Percentiles rank a stretch among this genome's conserved stretches.
phyloP scores from a whole-genome alignment of 2,888 invertebrate species.

The Apodemia mormo region DNA sequence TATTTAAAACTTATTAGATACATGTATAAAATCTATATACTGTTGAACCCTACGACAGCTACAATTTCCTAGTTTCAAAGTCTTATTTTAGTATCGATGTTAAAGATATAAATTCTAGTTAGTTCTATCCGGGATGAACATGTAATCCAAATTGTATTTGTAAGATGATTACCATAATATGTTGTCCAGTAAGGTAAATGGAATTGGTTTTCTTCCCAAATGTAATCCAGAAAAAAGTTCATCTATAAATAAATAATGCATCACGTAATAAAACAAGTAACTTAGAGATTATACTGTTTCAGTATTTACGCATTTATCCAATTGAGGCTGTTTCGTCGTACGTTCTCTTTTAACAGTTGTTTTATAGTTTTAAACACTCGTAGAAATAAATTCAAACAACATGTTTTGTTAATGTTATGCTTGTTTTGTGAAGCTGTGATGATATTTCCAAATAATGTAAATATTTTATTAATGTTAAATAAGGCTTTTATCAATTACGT shows the following conservation, averaged over 20 bases:
- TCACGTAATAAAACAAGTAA: constrained; percentile 6
- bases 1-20: no score
- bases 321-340: constrained; percentile 62
- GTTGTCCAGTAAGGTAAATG: not conserved
- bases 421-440: constrained; percentile 82
- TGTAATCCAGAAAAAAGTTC: no score
- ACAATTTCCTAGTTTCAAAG: not conserved
- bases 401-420: constrained; percentile 78
- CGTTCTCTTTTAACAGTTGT: constrained; percentile 45
- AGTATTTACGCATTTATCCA: constrained; percentile 77
- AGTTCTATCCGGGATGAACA: not conserved
- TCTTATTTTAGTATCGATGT: not conserved
- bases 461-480: constrained; percentile 75
- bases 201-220: no score
- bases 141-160: not conserved
- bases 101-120: not conserved
- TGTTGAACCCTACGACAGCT: not conserved
- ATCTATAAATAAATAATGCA: not conserved
- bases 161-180: not conserved
- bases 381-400: constrained; percentile 52
- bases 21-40: no score
- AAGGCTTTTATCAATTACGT: constrained; percentile 68
- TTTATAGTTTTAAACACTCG: constrained; percentile 66
- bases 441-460: constrained; percentile 80
- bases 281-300: constrained; percentile 40